Base-by-base conservation (phyloP, 2,888 invertebrate species). In the Heteromyza rotundicornis region DNA sequence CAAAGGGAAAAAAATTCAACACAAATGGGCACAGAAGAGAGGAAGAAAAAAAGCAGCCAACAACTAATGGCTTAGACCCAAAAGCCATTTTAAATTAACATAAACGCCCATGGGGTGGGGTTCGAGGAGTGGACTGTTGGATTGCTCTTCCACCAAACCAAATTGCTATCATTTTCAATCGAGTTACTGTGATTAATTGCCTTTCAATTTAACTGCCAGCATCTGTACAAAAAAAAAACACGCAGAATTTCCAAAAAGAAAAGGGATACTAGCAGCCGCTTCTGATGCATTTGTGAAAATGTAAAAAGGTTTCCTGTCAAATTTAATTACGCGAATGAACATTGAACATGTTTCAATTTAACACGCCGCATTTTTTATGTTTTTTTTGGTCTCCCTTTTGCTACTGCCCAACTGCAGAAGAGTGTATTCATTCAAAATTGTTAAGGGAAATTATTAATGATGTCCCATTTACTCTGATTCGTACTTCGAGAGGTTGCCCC, bases 281-380 rank as follows among this genome's bases (percentile, higher is more conserved):
- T 71, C 71, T 73, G 70, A 67, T 68, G 68, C 66, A 73, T 70
- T 73, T 73, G 75, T 73, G 66, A 57, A 47, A 56, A 57, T 59
- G 60, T 64, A 73, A 78, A 73, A 70, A 71, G 69, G 74, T 68
- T 77, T 65, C 69, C 68, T 71, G 72, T 68, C 77, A 74, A 76
- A 77, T 78, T 76, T 76, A 76, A 76, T 76, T 76, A 77, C 77
- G 76, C 77, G 77, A 75, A 69, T 71, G 22, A 44, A 52, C 49
- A 36, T 47, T 47, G 24, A 47, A 57, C 52, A 57, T 54, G 58
- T 62, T 54, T 40, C 53, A 12, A 5, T 14, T 52, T 53, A 24
- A 44, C 44, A 8, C 2, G 17, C n/a, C n/a, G n/a, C n/a, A n/a
- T n/a, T n/a, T n/a, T n/a, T n/a, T n/a, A n/a, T n/a, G n/a, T n/a